A percentile compares a stretch with the other conserved stretches of the same genome.
Evolutionary conservation across 2,888 invertebrate species (phyloP).

Genomic region (Aspidiotus destructor): DNA sequence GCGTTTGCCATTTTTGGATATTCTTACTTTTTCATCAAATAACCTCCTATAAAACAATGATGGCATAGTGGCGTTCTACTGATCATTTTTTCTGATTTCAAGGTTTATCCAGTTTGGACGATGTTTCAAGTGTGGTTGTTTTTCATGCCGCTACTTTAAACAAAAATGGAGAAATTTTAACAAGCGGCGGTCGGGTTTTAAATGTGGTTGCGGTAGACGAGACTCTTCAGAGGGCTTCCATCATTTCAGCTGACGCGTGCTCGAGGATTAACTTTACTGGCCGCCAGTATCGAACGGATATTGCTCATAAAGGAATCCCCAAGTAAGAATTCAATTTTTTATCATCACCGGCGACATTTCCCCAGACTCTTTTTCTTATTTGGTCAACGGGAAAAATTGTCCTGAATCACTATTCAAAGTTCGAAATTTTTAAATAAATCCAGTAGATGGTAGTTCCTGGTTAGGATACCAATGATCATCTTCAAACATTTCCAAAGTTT

Average conservation of each 20-base stretch:
- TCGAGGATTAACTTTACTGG: slow-evolving; percentile 70
- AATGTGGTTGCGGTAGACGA: slow-evolving; percentile 62
- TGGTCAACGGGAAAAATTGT: background rate
- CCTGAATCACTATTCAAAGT: too few relatives aligned
- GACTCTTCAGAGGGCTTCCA: slow-evolving; percentile 61
- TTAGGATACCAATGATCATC: too few relatives aligned
- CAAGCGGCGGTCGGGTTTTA: slow-evolving; percentile 83
- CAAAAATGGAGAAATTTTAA: slow-evolving; percentile 54
- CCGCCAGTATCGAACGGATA: slow-evolving; percentile 77
- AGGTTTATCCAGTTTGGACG: slow-evolving; percentile 50
- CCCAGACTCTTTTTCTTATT: background rate
- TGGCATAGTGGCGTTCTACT: background rate
- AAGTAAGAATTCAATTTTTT: slow-evolving; percentile 48
- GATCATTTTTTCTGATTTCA: slow-evolving; percentile 39
- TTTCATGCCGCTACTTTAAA: slow-evolving; percentile 80
- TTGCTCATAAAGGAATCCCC: slow-evolving; percentile 75
- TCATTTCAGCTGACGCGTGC: slow-evolving; percentile 62
- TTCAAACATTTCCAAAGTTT: too few relatives aligned
- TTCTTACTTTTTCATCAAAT: too few relatives aligned
- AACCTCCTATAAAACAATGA: too few relatives aligned
- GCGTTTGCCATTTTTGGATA: too few relatives aligned
- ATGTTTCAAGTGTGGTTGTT: slow-evolving; percentile 50
- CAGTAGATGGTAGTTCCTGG: too few relatives aligned
- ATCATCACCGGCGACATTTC: too few relatives aligned
- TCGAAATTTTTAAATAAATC: too few relatives aligned